Percentiles rank a stretch among this genome's conserved stretches.
These are phyloP conservation scores for Orientallactaga sibirica DNA, from an alignment of 2,797 vertebrate genomes.

Conservation along the genomic window DNA sequence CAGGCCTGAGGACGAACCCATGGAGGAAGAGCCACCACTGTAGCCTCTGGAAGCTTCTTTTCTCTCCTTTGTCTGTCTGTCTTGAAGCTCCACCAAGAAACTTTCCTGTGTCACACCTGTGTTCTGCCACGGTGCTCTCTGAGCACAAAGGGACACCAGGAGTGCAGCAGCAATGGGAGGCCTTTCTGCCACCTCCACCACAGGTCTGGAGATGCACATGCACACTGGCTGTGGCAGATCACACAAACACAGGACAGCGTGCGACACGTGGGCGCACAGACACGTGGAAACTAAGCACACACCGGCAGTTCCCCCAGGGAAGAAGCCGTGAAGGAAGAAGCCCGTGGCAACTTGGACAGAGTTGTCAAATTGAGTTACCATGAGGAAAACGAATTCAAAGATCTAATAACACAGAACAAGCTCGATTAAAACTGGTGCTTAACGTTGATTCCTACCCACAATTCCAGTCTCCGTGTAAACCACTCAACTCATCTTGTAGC, in stretches of 20 bases:
- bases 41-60: constrained; percentile 89
- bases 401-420: constrained; percentile 80
- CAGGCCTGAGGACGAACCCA: constrained; percentile 96
- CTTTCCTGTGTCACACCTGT: constrained; percentile 87
- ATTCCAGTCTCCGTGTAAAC: constrained; percentile 86
- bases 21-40: constrained; percentile 97
- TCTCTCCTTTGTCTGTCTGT: constrained; percentile 89
- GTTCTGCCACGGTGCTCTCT: constrained; percentile 85
- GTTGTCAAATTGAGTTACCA: not conserved
- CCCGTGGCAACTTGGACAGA: not conserved
- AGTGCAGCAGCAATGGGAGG: constrained; percentile 79
- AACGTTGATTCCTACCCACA: constrained; percentile 84
- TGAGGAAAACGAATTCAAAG: constrained; percentile 74
- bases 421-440: constrained; percentile 90
- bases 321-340: constrained; percentile 65
- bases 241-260: not conserved
- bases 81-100: constrained; percentile 90
- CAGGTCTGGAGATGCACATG: not conserved
- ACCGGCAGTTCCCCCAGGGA: constrained; percentile 73
- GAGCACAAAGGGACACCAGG: constrained; percentile 83
- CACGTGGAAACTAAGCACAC: constrained; percentile 48
- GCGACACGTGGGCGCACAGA: not conserved
- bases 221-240: not conserved
- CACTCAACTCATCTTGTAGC: constrained; percentile 87
- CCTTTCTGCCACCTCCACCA: constrained; percentile 41